Percentiles rank a stretch among this genome's conserved stretches.
These are phyloP conservation scores for Potorous gilbertii DNA, from an alignment of 2,797 vertebrate genomes.

Conservation along the genomic window DNA sequence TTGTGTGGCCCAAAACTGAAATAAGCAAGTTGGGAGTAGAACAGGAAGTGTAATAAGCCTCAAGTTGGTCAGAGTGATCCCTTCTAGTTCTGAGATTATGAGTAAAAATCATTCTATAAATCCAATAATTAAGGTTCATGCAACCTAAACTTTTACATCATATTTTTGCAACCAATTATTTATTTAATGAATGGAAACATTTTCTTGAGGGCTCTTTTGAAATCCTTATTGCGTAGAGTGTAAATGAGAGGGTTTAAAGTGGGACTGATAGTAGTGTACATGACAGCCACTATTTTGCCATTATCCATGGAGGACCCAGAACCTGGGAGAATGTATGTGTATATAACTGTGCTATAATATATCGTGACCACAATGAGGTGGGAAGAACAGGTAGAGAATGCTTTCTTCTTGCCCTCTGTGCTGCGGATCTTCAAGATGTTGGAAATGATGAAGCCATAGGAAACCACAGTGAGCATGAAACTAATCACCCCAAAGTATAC, in stretches of 20 bases:
- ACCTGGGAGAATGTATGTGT: slow-evolving; percentile 53
- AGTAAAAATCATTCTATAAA: not conserved
- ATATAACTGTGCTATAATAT: not conserved
- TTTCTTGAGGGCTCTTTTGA: slow-evolving; percentile 44
- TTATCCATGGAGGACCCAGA: slow-evolving; percentile 1
- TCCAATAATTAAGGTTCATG: not conserved
- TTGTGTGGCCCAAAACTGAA: not conserved
- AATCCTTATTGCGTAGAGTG: slow-evolving; percentile 55
- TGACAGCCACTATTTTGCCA: slow-evolving; percentile 52
- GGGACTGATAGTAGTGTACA: slow-evolving; percentile 63
- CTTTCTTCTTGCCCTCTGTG: not conserved
- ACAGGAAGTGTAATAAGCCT: not conserved
- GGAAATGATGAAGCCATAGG: slow-evolving; percentile 12
- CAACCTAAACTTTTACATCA: not conserved
- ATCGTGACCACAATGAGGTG: slow-evolving; percentile 47
- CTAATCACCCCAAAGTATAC: not conserved
- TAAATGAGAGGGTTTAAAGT: slow-evolving; percentile 61
- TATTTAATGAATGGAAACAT: not conserved
- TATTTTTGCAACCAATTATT: not conserved
- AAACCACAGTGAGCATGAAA: not conserved
- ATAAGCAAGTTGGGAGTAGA: not conserved
- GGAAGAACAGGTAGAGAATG: slow-evolving; percentile 66
- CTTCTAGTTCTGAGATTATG: not conserved
- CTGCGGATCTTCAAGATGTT: slow-evolving; percentile 30
- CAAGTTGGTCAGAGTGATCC: not conserved